These are phyloP conservation scores for Microcebus murinus DNA, from an alignment of 2,113 vertebrate genomes.

Conservation along the genomic window DNA sequence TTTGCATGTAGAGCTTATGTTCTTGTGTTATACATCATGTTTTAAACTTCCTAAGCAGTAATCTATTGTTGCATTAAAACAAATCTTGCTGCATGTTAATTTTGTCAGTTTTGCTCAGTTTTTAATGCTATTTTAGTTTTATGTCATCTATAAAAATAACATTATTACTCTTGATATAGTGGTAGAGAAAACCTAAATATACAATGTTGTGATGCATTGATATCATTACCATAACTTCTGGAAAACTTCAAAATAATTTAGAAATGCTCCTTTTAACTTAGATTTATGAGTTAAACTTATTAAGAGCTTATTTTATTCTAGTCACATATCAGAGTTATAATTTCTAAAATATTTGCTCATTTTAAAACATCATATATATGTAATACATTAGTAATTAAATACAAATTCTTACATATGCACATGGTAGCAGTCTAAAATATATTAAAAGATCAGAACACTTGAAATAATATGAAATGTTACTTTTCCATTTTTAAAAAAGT, in stretches of 20 bases:
- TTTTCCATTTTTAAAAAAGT: background rate
- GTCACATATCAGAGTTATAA: background rate
- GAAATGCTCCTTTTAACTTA: background rate
- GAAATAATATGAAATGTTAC: background rate
- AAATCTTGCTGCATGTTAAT: constrained; percentile 57
- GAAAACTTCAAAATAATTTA: background rate
- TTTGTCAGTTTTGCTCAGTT: background rate
- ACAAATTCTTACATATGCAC: background rate
- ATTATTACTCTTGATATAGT: background rate
- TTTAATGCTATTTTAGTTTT: constrained; percentile 18
- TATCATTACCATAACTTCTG: background rate
- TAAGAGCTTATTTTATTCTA: background rate
- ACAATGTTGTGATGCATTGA: background rate
- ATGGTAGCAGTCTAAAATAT: background rate
- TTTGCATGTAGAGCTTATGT: constrained; percentile 80
- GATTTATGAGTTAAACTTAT: background rate
- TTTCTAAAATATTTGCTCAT: constrained; percentile 1
- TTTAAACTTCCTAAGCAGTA: constrained; percentile 36
- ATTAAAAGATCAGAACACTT: background rate
- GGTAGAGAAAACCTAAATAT: background rate
- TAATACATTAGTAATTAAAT: constrained; percentile 9
- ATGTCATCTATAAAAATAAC: background rate
- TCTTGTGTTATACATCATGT: background rate
- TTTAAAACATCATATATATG: background rate
- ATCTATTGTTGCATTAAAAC: background rate